phyloP scores from a whole-genome alignment of 2,113 vertebrate genomes.

The Pelvicachromis taeniatus region DNA sequence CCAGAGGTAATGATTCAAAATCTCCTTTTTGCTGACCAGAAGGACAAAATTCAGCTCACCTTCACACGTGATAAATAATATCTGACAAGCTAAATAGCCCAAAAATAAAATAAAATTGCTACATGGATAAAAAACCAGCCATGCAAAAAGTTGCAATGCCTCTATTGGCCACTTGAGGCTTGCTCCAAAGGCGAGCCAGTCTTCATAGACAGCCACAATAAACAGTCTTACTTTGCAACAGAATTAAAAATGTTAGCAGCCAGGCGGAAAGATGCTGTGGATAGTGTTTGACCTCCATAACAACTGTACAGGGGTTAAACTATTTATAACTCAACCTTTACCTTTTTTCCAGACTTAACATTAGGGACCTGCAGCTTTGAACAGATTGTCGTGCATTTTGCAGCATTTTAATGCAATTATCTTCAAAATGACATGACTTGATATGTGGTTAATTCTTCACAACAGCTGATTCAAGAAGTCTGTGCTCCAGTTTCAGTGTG shows the following conservation, averaged over 20 bases:
- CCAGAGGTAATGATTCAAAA: background rate
- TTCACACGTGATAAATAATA: background rate
- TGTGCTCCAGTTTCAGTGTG: background rate
- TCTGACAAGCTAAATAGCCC: background rate
- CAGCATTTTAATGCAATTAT: background rate
- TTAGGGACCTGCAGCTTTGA: background rate
- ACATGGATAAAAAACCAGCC: background rate
- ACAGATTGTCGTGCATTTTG: accelerated
- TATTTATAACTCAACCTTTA: background rate
- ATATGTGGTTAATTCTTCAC: background rate
- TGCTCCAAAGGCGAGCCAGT: background rate
- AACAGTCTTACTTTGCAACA: background rate
- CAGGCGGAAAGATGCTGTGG: accelerated
- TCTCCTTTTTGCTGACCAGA: background rate
- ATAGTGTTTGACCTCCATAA: background rate
- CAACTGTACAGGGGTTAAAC: background rate
- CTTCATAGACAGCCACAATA: background rate
- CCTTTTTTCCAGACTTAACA: background rate
- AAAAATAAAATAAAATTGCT: background rate
- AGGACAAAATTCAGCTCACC: background rate
- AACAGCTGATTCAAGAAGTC: background rate
- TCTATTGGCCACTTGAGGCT: background rate
- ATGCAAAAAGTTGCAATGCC: background rate
- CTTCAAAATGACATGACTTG: background rate
- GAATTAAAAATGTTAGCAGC: background rate